Percentiles rank a stretch among this genome's conserved stretches.
Conservation (phyloP, 2,888 invertebrate genomes). For the Hemithea aestivaria region DNA sequence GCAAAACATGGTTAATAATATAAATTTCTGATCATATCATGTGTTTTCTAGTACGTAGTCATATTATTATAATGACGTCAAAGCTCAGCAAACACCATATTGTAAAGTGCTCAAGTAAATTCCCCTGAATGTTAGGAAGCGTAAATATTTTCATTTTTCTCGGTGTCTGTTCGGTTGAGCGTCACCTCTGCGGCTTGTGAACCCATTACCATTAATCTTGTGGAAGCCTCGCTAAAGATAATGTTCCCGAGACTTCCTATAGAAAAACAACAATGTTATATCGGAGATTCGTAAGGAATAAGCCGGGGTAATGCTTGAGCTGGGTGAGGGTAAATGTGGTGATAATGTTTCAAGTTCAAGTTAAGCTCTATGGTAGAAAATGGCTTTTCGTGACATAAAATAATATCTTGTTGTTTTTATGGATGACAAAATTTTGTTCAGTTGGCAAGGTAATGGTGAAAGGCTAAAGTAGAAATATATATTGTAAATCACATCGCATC, state of each 20-base stretch:
- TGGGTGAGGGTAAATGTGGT: conserved; percentile 23
- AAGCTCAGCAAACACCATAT: conserved; percentile 21
- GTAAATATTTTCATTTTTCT: conserved; percentile 55
- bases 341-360: conserved; percentile 19
- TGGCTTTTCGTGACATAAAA: too few species aligned
- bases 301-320: conserved; percentile 25
- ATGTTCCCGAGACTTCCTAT: conserved; percentile 54
- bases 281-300: conserved; percentile 44
- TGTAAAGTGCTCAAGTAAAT: conserved; percentile 30
- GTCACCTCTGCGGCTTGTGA: conserved; percentile 58
- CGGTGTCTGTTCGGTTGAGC: conserved; percentile 38
- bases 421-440: too few species aligned
- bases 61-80: conserved; percentile 9
- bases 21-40: too few species aligned
- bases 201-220: conserved; percentile 70
- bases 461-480: too few species aligned
- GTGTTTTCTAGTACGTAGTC: conserved; percentile 3
- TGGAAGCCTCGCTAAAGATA: conserved; percentile 57
- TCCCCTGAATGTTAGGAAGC: conserved; percentile 38
- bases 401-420: too few species aligned
- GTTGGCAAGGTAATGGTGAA: too few species aligned
- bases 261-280: conserved; percentile 58
- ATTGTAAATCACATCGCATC: too few species aligned
- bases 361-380: too few species aligned
- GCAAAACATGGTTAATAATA: too few species aligned